phyloP scores from a whole-genome alignment of 53 echinoderm and acorn worm genomes.

The Temnopleurus reevesii region DNA sequence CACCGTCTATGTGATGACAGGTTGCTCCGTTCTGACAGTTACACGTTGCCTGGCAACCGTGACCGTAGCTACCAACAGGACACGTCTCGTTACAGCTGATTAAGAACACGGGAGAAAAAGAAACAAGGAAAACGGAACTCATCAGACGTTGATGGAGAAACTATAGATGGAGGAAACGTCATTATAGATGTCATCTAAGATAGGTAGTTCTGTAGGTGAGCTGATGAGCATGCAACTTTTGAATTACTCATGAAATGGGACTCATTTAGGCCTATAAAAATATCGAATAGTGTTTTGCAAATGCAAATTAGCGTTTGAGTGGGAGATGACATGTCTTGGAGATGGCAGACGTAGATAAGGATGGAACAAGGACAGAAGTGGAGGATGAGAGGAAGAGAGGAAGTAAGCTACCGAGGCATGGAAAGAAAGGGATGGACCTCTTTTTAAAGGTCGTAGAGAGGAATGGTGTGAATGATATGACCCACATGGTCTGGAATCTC shows the following conservation, averaged over 20 bases:
- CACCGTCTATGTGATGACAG: constrained; percentile 54
- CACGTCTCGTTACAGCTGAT: constrained; percentile 67
- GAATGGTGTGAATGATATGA: constrained; percentile 1
- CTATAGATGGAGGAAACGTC: not conserved
- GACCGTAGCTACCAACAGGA: constrained; percentile 60
- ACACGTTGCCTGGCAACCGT: constrained; percentile 58
- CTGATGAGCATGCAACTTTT: not conserved
- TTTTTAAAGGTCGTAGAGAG: not conserved
- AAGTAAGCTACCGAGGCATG: not conserved
- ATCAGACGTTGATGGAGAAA: not conserved
- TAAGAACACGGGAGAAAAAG: not conserved
- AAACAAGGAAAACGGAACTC: not conserved
- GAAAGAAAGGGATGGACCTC: constrained; percentile 23
- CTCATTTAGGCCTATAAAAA: not conserved
- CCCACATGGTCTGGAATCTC: not conserved
- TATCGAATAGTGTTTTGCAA: not conserved
- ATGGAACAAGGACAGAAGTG: not conserved
- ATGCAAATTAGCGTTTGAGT: not conserved
- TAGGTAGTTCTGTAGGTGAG: not conserved
- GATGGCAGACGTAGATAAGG: not conserved
- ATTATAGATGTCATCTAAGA: not conserved
- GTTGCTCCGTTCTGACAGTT: constrained; percentile 58
- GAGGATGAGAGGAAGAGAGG: no score
- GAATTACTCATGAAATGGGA: not conserved
- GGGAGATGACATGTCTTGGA: constrained; percentile 31